phyloP scores from a whole-genome alignment of 2,797 vertebrate genomes.

The Dendrocincla tyrannina region DNA sequence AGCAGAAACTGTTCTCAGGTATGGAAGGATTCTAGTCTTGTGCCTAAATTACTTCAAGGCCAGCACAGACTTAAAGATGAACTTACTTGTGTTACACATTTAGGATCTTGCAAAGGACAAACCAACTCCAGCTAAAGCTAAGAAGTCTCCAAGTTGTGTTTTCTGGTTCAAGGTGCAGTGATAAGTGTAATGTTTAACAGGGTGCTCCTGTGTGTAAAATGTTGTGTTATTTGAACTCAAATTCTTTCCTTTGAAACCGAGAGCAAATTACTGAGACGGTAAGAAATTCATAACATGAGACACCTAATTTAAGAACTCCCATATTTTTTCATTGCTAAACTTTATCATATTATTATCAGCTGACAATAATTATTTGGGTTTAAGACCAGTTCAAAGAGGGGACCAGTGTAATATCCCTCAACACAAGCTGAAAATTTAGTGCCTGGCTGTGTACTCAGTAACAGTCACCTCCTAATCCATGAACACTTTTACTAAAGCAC shows the following conservation, averaged over 20 bases:
- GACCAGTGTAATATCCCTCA: not conserved
- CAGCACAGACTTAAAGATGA: not conserved
- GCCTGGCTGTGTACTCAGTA: not conserved
- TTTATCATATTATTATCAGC: not conserved
- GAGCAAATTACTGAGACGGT: not conserved
- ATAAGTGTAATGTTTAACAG: not conserved
- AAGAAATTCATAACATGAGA: not conserved
- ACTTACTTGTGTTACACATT: not conserved
- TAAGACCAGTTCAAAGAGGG: not conserved
- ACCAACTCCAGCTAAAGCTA: not conserved
- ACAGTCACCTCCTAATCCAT: not conserved
- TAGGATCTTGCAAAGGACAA: not conserved
- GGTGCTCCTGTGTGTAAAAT: not conserved
- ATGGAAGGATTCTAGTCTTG: not conserved
- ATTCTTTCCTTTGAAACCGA: not conserved
- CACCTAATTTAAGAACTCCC: not conserved
- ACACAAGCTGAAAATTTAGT: not conserved
- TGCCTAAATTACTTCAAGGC: not conserved
- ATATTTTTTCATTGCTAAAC: not conserved
- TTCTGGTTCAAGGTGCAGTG: not conserved
- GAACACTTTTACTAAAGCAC: not conserved
- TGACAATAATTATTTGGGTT: not conserved
- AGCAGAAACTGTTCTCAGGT: not conserved
- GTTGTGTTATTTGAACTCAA: not conserved
- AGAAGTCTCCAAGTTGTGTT: not conserved